Conservation (phyloP, 1,140 invertebrate genomes). For the Pseudomyrmex cubaensis region DNA sequence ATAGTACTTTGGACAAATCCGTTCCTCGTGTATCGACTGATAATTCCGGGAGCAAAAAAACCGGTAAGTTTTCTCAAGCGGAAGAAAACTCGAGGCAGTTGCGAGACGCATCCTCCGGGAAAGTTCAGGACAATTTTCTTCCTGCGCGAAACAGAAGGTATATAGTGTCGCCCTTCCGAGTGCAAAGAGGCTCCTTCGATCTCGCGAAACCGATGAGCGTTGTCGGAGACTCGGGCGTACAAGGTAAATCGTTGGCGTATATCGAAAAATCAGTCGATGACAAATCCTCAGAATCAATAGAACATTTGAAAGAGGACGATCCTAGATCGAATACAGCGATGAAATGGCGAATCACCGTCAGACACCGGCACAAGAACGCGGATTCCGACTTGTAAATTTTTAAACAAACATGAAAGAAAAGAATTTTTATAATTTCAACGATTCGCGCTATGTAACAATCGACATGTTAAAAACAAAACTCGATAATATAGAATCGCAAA, state of each 20-base stretch:
- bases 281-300: neutral
- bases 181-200: constrained; percentile 2
- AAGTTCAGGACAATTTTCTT: neutral
- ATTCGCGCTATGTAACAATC: neutral
- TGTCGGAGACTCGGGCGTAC: neutral
- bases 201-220: neutral
- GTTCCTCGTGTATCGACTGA: neutral
- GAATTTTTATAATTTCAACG: neutral
- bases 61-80: neutral
- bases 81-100: neutral
- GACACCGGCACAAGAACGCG: neutral
- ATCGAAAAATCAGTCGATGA: constrained; percentile 15
- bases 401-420: too few species aligned
- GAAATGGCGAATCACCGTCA: constrained; percentile 25
- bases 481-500: neutral
- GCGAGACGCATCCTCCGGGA: neutral
- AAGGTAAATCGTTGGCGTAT: neutral
- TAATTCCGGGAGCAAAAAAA: neutral
- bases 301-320: neutral
- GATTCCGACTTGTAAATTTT: neutral
- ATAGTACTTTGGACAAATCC: neutral
- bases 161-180: constrained; percentile 28
- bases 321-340: neutral
- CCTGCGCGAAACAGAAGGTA: neutral
- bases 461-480: neutral